Evolutionary conservation across 2,888 invertebrate genomes (phyloP).

Genomic region (Crematogaster levior): DNA sequence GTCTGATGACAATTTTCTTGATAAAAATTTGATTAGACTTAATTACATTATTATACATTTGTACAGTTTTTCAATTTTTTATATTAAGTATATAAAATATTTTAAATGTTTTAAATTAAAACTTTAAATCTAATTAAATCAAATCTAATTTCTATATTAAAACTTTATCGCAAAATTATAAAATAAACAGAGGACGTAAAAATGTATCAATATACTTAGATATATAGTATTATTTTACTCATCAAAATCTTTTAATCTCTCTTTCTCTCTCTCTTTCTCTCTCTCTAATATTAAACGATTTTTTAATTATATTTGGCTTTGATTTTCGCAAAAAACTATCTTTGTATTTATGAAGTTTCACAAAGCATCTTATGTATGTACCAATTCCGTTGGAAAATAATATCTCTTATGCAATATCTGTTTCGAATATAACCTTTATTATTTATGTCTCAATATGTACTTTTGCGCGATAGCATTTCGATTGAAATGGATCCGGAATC

Average conservation of each 20-base stretch:
- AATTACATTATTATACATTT: neutral
- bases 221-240: neutral
- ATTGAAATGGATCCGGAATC: neutral
- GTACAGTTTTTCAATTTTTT: neutral
- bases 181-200: neutral
- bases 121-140: neutral
- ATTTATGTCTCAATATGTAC: slow-evolving; percentile 34
- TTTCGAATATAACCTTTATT: neutral
- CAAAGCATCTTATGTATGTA: neutral
- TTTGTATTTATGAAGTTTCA: neutral
- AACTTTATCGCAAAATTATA: neutral
- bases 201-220: neutral
- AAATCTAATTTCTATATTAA: neutral
- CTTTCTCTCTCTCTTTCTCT: neutral
- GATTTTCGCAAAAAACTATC: neutral
- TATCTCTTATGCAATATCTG: neutral
- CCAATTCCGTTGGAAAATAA: neutral
- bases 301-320: neutral
- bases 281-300: neutral
- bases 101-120: no score
- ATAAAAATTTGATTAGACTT: neutral
- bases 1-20: neutral
- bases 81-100: no score
- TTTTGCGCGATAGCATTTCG: neutral
- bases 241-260: neutral